phyloP scores from a whole-genome alignment of 2,888 invertebrate species.

The Acheta domesticus region DNA sequence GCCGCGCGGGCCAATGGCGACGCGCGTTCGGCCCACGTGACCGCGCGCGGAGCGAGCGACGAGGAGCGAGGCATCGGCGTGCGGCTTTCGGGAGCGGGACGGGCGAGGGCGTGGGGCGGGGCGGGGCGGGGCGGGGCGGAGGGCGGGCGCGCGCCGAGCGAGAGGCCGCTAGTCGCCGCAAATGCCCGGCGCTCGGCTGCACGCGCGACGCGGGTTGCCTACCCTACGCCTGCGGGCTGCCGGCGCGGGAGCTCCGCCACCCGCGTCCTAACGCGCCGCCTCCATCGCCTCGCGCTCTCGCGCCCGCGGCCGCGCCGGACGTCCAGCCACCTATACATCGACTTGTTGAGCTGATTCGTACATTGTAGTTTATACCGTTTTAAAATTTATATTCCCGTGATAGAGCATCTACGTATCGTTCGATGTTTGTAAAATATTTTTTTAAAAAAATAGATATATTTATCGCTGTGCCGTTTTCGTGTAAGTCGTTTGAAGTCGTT shows the following conservation, averaged over 20 bases:
- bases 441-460: neutral
- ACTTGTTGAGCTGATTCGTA: neutral
- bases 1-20: neutral
- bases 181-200: neutral
- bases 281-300: too few relatives aligned
- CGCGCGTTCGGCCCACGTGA: constrained; percentile 7
- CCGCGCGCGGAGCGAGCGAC: neutral
- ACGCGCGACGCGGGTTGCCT: neutral
- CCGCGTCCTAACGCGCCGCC: neutral
- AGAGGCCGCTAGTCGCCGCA: neutral
- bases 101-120: constrained; percentile 19
- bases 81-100: constrained; percentile 12
- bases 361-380: neutral
- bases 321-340: neutral
- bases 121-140: neutral
- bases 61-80: constrained; percentile 3
- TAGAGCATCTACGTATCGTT: neutral
- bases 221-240: neutral
- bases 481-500: neutral
- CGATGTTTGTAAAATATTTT: neutral
- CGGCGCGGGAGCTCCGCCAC: neutral
- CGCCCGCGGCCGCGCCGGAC: too few relatives aligned
- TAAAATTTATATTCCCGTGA: neutral
- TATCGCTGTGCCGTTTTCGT: neutral
- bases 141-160: too few relatives aligned